Conservation (phyloP, 2,888 invertebrate species). For the Geophilus truncorum region DNA sequence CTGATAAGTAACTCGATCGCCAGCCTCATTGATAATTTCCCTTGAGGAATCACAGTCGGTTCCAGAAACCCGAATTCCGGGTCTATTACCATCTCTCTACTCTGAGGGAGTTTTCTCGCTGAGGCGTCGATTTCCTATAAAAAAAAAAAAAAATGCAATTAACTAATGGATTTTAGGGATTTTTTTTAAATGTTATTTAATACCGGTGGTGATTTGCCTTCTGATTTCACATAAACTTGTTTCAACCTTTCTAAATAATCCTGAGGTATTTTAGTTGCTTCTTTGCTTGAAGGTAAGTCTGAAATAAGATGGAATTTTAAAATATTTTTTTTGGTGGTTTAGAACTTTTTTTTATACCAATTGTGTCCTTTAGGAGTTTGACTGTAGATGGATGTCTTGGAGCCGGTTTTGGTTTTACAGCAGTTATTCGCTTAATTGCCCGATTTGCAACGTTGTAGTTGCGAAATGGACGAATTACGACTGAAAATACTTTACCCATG, state of each 20-base stretch:
- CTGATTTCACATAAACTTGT: constrained; percentile 67
- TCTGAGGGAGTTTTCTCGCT: constrained; percentile 51
- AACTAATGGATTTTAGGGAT: too few relatives aligned
- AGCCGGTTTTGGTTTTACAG: constrained; percentile 62
- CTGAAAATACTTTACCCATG: constrained; percentile 25
- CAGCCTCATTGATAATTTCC: constrained; percentile 61
- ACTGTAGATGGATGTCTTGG: constrained; percentile 61
- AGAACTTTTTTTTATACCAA: constrained; percentile 39
- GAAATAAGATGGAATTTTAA: not conserved
- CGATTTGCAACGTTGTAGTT: constrained; percentile 71
- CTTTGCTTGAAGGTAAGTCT: not conserved
- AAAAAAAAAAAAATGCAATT: too few relatives aligned
- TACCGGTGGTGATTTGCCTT: constrained; percentile 48
- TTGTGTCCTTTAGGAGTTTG: constrained; percentile 57
- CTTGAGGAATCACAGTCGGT: constrained; percentile 57
- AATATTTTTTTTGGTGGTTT: too few relatives aligned
- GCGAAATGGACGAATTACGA: constrained; percentile 47
- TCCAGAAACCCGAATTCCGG: constrained; percentile 66
- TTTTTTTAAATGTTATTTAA: too few relatives aligned
- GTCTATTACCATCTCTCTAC: constrained; percentile 53
- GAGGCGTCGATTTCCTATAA: too few relatives aligned
- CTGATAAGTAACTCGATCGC: constrained; percentile 62
- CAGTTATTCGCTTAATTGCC: constrained; percentile 64
- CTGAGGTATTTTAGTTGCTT: not conserved
- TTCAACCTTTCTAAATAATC: constrained; percentile 53